Conservation (phyloP, 2,797 vertebrate genomes). For the Kryptolebias ocellatus region DNA sequence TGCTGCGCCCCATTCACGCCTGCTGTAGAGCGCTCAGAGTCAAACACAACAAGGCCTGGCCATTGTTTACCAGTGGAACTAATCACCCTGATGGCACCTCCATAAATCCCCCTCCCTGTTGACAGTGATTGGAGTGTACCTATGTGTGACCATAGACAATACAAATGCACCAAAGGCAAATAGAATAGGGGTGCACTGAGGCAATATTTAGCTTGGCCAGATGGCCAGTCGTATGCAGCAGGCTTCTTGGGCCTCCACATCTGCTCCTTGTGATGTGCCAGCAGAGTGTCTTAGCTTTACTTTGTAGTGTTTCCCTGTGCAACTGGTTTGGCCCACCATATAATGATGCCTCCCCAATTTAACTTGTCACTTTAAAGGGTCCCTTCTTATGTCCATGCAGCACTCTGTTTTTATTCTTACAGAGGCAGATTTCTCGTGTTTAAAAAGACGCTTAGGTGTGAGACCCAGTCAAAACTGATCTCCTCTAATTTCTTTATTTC, state of each 20-base stretch:
- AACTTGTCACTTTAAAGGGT: constrained; percentile 13
- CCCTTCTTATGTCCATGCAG: constrained; percentile 18
- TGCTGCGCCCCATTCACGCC: constrained; percentile 77
- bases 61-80: constrained; percentile 83
- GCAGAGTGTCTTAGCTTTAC: constrained; percentile 66
- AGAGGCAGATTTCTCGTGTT: constrained; percentile 24
- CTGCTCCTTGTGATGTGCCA: constrained; percentile 83
- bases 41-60: constrained; percentile 78
- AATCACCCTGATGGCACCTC: constrained; percentile 83
- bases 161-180: constrained; percentile 84
- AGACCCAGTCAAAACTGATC: constrained; percentile 34
- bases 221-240: constrained; percentile 82
- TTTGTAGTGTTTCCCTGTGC: constrained; percentile 56
- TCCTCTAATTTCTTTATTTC: constrained; percentile 47
- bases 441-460: constrained; percentile 10
- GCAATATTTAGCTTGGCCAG: constrained; percentile 89
- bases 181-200: constrained; percentile 82
- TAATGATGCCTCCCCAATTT: constrained; percentile 31
- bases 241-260: constrained; percentile 81
- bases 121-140: constrained; percentile 81
- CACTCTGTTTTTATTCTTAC: constrained; percentile 28
- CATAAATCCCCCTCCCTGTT: constrained; percentile 79
- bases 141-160: constrained; percentile 84
- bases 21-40: constrained; percentile 77
- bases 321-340: constrained; percentile 43